Evolutionary conservation across 2,888 invertebrate species (phyloP), one percentile per base, ranked within the genome.

Genomic region (Lasioglossum zephyrum): DNA sequence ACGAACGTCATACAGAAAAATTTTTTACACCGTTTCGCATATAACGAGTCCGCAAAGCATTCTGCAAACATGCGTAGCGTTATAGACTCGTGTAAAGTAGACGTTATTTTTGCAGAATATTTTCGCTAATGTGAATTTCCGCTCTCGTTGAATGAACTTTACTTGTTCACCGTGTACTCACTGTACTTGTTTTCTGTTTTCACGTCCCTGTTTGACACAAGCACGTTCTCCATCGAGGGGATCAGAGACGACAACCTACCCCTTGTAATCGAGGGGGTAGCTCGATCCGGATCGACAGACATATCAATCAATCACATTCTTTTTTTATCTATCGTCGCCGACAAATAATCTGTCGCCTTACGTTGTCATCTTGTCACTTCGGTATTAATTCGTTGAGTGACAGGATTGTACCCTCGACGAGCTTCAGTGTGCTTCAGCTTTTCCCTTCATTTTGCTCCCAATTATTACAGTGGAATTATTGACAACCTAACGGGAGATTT

Each of bases 231-330:
- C 9, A 11, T 53, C n/a, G 13, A 41, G 18, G 31, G 22, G 11
- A 36, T 53, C 22, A 41, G 49, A 31, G 39, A 36, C 41, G 73
- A 41, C n/a, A 53, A 76, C 72, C 57, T 63, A 77, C 70, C 74
- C 63, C 47, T 49, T 49, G 78, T 75, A 78, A 75, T 75, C 49
- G 69, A 47, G 75, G 78, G 70, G 69, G 49, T 39, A 36, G 66
- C 26, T 13, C 26, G 60, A n/a, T 26, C 81, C 75, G 16, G 84
- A 76, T 76, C 76, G 73, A 53, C 36, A 26, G 49, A 57, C 63
- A 6, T 60, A 79, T 81, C 86, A 78, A 86, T 84, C 81, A 77
- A 81, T 84, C 81, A 81, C 79, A 39, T 75, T 69, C 82, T 41
- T 82, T 76, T 72, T 47, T 78, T 60, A 41, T 66, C 22, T 39